A percentile compares a stretch with the other conserved stretches of the same genome.
Conservation (phyloP, 1,140 invertebrate genomes). For the Saccostrea echinata region DNA sequence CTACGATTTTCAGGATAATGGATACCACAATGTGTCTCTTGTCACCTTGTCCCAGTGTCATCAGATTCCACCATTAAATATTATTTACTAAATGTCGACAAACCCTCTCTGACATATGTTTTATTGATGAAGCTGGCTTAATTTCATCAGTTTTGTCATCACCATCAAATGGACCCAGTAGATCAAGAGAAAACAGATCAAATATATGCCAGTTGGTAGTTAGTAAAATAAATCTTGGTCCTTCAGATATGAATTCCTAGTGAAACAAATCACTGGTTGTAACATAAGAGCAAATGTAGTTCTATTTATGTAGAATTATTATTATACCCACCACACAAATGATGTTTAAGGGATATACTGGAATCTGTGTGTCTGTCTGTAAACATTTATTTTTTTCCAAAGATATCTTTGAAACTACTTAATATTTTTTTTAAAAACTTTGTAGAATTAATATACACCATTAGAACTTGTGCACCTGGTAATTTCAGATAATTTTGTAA, state of each 20-base stretch:
- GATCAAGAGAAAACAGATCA: background rate
- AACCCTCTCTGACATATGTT: background rate
- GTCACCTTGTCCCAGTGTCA: background rate
- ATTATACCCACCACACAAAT: too few relatives aligned
- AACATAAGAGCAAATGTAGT: background rate
- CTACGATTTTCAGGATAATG: background rate
- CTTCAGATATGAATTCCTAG: background rate
- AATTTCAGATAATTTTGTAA: too few relatives aligned
- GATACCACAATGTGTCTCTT: background rate
- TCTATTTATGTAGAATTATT: too few relatives aligned
- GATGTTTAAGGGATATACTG: too few relatives aligned
- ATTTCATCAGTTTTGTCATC: background rate
- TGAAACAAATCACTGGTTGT: background rate
- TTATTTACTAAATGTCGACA: background rate
- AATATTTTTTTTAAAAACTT: too few relatives aligned
- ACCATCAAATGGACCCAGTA: background rate
- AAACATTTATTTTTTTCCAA: too few relatives aligned
- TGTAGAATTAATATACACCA: too few relatives aligned
- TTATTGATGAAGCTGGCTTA: background rate
- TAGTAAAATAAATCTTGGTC: background rate
- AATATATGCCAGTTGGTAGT: background rate
- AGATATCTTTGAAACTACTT: too few relatives aligned
- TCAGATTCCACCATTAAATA: background rate
- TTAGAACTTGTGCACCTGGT: too few relatives aligned
- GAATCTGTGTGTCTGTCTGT: too few relatives aligned